phyloP scores from a whole-genome alignment of 2,113 vertebrate species.

The Carlito syrichta region DNA sequence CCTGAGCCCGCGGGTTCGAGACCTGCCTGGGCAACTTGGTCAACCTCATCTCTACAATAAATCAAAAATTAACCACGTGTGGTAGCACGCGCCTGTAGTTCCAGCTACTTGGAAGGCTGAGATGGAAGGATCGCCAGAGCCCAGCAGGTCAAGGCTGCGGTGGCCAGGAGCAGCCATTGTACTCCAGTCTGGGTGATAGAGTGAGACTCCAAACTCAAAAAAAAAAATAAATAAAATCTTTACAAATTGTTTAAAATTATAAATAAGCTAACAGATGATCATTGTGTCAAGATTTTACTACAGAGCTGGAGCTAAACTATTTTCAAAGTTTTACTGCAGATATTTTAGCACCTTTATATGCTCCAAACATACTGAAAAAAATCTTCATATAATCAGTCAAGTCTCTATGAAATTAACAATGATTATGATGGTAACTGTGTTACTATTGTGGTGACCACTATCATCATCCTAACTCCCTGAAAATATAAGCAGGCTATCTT shows the following conservation, averaged over 20 bases:
- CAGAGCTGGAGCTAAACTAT: not conserved
- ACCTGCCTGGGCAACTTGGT: too few relatives aligned
- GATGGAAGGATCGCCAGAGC: too few relatives aligned
- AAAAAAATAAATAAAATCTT: too few relatives aligned
- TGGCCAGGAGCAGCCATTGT: too few relatives aligned
- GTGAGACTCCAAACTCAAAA: too few relatives aligned
- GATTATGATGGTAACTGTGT: not conserved
- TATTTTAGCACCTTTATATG: not conserved
- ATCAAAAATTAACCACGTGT: too few relatives aligned
- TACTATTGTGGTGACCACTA: not conserved
- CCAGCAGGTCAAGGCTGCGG: too few relatives aligned
- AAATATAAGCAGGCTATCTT: not conserved
- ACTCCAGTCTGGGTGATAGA: too few relatives aligned
- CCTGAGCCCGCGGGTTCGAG: too few relatives aligned
- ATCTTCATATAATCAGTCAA: not conserved
- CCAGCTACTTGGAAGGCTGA: too few relatives aligned
- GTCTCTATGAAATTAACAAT: not conserved
- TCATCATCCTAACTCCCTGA: not conserved
- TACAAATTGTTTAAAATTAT: constrained; percentile 46
- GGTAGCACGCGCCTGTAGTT: too few relatives aligned
- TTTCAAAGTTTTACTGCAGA: constrained; percentile 45
- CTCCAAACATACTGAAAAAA: not conserved
- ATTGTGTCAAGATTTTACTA: constrained; percentile 31
- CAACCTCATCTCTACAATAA: too few relatives aligned
- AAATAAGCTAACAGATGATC: constrained; percentile 1